These are phyloP conservation scores for Diaprepes abbreviatus DNA, from an alignment of 2,888 invertebrate species.

Conservation along the genomic window DNA sequence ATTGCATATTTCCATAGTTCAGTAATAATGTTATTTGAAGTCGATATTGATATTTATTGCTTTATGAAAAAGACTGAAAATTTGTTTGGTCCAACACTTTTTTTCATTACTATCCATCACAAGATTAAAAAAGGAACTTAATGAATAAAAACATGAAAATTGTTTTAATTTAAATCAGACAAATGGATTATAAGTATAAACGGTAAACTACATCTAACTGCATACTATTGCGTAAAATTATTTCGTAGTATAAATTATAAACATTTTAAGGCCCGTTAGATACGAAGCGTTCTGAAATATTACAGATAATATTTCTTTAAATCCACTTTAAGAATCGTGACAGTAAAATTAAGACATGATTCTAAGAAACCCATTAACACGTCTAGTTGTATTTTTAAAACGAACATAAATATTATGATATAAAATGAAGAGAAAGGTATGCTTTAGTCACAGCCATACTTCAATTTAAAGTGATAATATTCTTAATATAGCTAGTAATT, in stretches of 20 bases:
- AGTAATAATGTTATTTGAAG: too few species aligned
- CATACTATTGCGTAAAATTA: constrained; percentile 14
- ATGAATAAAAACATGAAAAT: constrained; percentile 17
- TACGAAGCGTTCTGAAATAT: constrained; percentile 22
- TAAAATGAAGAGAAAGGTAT: too few species aligned
- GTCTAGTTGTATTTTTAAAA: background rate
- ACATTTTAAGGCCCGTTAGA: constrained; percentile 26
- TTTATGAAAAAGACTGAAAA: too few species aligned
- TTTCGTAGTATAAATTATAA: constrained; percentile 19
- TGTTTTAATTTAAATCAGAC: constrained; percentile 17
- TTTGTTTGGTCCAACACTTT: too few species aligned
- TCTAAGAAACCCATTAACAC: constrained; percentile 20
- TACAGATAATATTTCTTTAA: constrained; percentile 29
- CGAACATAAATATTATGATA: too few species aligned
- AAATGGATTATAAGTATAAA: constrained; percentile 16
- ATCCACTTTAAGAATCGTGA: constrained; percentile 15
- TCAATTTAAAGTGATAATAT: too few species aligned
- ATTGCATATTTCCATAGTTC: too few species aligned
- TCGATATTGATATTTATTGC: too few species aligned
- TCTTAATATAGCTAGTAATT: too few species aligned
- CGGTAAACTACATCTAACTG: constrained; percentile 21
- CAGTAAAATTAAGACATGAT: constrained; percentile 22
- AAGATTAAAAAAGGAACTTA: background rate
- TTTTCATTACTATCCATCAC: constrained; percentile 1
- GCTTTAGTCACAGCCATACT: too few species aligned